phyloP scores from a whole-genome alignment of 2,797 vertebrate genomes.

The Hirundo rustica region DNA sequence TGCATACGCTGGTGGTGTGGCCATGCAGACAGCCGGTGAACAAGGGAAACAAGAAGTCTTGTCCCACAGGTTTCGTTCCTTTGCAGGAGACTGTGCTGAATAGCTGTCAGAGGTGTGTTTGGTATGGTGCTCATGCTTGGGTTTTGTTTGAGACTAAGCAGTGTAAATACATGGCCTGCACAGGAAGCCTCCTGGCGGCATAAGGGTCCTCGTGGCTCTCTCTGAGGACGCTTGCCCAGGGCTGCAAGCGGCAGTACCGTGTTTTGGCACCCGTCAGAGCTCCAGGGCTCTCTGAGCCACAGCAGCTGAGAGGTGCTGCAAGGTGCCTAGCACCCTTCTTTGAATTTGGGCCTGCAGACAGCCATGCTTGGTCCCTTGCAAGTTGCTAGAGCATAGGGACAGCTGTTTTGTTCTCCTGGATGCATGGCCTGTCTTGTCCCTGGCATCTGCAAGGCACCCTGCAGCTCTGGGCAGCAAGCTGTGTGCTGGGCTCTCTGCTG shows the following conservation, averaged over 20 bases:
- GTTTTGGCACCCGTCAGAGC: background rate
- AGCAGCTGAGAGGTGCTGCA: background rate
- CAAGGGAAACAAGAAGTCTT: background rate
- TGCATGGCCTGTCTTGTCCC: background rate
- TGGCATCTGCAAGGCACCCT: accelerated
- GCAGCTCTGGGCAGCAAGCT: background rate
- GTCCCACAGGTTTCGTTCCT: background rate
- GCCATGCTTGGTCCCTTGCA: background rate
- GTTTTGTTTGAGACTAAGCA: background rate
- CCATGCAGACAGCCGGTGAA: background rate
- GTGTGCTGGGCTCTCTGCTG: background rate
- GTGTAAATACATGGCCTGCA: background rate
- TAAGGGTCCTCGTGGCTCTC: background rate
- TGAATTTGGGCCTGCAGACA: background rate
- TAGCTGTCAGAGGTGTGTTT: background rate
- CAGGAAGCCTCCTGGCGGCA: background rate
- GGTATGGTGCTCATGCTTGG: accelerated
- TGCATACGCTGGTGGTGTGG: accelerated
- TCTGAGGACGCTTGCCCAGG: background rate
- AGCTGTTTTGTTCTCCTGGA: background rate
- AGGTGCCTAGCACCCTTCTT: background rate
- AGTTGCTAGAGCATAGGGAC: background rate
- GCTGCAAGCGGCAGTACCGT: background rate
- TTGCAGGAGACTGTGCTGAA: background rate
- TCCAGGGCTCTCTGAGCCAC: background rate